Conservation (phyloP, 2,113 vertebrate species). For the Recurvirostra avosetta region DNA sequence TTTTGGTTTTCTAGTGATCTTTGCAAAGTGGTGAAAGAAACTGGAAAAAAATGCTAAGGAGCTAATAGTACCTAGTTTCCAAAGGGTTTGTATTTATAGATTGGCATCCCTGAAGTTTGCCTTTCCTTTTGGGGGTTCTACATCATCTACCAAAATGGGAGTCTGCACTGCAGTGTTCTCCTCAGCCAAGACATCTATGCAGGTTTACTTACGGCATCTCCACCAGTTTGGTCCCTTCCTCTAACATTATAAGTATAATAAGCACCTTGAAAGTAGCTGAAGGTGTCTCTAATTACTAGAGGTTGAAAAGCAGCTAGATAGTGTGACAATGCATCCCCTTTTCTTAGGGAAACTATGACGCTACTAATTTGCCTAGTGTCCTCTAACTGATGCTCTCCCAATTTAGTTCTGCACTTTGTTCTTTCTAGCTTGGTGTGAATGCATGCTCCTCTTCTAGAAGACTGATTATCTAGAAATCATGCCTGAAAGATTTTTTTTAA, state of each 20-base stretch:
- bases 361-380: background rate
- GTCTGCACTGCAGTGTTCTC: background rate
- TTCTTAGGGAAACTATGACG: background rate
- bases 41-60: background rate
- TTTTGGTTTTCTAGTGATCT: background rate
- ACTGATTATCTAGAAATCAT: background rate
- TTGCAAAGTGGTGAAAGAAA: background rate
- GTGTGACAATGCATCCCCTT: background rate
- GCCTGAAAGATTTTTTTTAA: background rate
- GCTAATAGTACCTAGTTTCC: background rate
- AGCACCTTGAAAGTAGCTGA: background rate
- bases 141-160: background rate
- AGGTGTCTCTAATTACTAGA: background rate
- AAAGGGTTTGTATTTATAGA: background rate
- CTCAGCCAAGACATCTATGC: fast-evolving
- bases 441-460: background rate
- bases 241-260: background rate
- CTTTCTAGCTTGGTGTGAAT: background rate
- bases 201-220: background rate
- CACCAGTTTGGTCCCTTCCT: background rate
- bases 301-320: background rate
- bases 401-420: background rate
- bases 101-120: background rate
- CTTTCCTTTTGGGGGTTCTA: background rate
- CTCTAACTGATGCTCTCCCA: background rate